Evolutionary conservation across 2,888 invertebrate genomes (phyloP).

Genomic region (Prosopocoilus inquinatus): DNA sequence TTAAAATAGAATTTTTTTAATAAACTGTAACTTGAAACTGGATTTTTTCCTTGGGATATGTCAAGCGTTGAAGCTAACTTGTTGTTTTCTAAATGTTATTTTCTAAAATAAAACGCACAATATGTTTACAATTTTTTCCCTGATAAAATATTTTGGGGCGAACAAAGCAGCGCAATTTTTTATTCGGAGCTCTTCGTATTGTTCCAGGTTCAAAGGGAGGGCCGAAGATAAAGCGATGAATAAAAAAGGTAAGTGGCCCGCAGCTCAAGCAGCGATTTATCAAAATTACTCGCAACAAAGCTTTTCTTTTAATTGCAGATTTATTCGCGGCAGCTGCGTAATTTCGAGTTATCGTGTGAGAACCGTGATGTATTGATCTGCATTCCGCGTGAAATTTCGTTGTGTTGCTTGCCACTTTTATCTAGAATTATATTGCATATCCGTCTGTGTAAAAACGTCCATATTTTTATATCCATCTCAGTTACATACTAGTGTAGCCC

Average conservation of each 20-base stretch:
- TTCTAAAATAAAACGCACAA: too few relatives aligned
- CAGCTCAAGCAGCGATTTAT: too few relatives aligned
- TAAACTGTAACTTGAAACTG: too few relatives aligned
- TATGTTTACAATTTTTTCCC: not conserved
- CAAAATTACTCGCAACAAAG: too few relatives aligned
- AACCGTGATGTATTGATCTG: slow-evolving; percentile 16
- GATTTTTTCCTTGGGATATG: too few relatives aligned
- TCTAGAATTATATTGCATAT: slow-evolving; percentile 5
- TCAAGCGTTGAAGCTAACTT: too few relatives aligned
- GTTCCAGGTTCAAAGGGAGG: not conserved
- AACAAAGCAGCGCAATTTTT: not conserved
- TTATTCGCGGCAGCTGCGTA: slow-evolving; percentile 10
- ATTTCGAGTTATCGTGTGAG: slow-evolving; percentile 6
- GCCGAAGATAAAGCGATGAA: too few relatives aligned
- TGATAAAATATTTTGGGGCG: not conserved
- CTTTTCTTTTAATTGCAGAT: too few relatives aligned
- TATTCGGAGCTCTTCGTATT: not conserved
- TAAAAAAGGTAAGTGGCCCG: too few relatives aligned
- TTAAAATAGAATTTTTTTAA: too few relatives aligned
- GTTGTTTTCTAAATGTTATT: too few relatives aligned
- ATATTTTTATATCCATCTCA: slow-evolving; percentile 9
- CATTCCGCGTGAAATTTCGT: slow-evolving; percentile 17
- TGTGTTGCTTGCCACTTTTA: slow-evolving; percentile 8
- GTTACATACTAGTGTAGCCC: slow-evolving; percentile 4
- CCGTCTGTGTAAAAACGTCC: slow-evolving; percentile 4